Base-by-base conservation (phyloP, 2,797 vertebrate genomes). In the Chloroceryle amazona region DNA sequence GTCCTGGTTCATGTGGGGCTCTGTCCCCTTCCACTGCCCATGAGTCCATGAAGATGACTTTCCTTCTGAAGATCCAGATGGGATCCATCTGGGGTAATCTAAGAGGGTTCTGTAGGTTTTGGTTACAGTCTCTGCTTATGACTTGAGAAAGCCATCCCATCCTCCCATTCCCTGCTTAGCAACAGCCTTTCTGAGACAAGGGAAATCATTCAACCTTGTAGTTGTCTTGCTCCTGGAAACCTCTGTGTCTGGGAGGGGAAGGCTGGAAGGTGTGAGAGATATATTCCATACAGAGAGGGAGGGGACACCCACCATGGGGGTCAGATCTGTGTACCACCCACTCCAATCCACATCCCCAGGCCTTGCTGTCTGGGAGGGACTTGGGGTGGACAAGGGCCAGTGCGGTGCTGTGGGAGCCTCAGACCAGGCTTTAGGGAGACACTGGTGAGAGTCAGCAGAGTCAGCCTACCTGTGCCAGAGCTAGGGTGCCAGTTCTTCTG, bases 241-340 rank as follows among this genome's bases (percentile, higher is more conserved):
- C 10, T 46, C 52, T 51, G 23, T 55, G 35, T 13, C 1, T 3
- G 47, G 35, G 22, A 47, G 4, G 14, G 15, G 16, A 51, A 9
- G 15, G 29, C n/a, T 62, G 39, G 33, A 62, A 47, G 60, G 74
- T 51, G 22, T 37, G n/a, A 76, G 54, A 72, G 42, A 51, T 26
- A 29, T 1, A 0, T 18, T 71, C 35, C 52, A 44, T 41, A 42
- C 0, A 1, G 15, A 13, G 8, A 46, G 19, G 31, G 21, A n/a
- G 3, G 41, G 42, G 16, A 52, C 26, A 47, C 3, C 21, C 49
- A 58, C 31, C 5, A 9, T 31, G n/a, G n/a, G 31, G 21, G 3
- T 41, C 41, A 72, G 33, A 16, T 51, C 29, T 84, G 70, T 26
- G 7, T 46, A 9, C 25, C 29, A 39, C 28, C 51, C 33, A 12